Percentiles rank a stretch among this genome's conserved stretches.
phyloP scores from a whole-genome alignment of 2,888 invertebrate species.

The Acanthococcus lagerstroemiae region DNA sequence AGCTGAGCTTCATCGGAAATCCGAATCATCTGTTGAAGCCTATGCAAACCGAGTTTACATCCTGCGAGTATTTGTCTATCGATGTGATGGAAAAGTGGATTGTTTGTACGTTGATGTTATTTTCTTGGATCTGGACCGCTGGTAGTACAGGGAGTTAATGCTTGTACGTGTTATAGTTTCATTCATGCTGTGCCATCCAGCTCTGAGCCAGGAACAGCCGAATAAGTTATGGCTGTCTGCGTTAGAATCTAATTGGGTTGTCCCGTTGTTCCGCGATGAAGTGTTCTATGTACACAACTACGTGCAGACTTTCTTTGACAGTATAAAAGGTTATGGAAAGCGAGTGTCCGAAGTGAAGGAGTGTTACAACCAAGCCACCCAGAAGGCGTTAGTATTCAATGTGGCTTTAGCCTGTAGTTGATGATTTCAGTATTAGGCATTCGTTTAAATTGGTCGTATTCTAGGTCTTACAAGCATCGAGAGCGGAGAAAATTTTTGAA shows the following conservation, averaged over 20 bases:
- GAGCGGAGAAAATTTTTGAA: slow-evolving; percentile 93
- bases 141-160: too few relatives aligned
- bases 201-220: slow-evolving; percentile 65
- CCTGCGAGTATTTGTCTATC: slow-evolving; percentile 92
- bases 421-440: too few relatives aligned
- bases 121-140: neutral
- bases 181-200: slow-evolving; percentile 79
- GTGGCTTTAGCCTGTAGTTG: neutral
- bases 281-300: slow-evolving; percentile 91
- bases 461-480: slow-evolving; percentile 71
- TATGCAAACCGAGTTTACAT: slow-evolving; percentile 88
- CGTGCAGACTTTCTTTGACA: slow-evolving; percentile 85
- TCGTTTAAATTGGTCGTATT: slow-evolving; percentile 13
- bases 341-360: slow-evolving; percentile 93
- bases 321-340: slow-evolving; percentile 87
- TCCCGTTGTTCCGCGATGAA: slow-evolving; percentile 92
- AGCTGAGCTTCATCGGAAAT: slow-evolving; percentile 84
- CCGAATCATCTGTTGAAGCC: slow-evolving; percentile 91
- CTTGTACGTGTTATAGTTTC: slow-evolving; percentile 65
- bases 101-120: slow-evolving; percentile 51
- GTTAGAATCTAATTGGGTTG: slow-evolving; percentile 86
- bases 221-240: slow-evolving; percentile 86
- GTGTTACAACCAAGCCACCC: slow-evolving; percentile 77
- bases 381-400: slow-evolving; percentile 46
- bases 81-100: slow-evolving; percentile 96